Evolutionary conservation across 2,888 invertebrate species (phyloP).

Genomic region (Synanthedon formicaeformis): DNA sequence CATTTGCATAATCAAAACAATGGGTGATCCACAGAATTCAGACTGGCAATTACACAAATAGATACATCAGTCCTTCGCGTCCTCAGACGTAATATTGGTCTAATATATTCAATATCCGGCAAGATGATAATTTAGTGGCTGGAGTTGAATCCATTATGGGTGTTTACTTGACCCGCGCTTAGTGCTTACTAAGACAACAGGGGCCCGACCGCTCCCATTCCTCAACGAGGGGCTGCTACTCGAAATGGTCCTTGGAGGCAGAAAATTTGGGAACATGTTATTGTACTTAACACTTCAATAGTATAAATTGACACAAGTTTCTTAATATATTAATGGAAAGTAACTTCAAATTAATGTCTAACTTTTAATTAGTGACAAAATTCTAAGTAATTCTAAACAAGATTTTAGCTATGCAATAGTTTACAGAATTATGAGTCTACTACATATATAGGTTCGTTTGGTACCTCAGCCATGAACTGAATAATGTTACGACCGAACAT

Average conservation of each 20-base stretch:
- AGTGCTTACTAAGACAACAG: constrained; percentile 71
- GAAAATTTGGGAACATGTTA: constrained; percentile 2
- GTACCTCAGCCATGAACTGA: no score
- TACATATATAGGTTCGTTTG: no score
- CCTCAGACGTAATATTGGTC: constrained; percentile 45
- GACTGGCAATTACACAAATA: constrained; percentile 45
- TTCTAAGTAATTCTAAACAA: no score
- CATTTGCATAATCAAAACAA: constrained; percentile 7
- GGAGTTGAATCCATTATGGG: constrained; percentile 66
- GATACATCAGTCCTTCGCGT: constrained; percentile 37
- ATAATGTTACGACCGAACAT: no score
- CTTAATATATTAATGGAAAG: no score
- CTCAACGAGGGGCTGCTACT: background rate
- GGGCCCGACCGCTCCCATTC: constrained; percentile 35
- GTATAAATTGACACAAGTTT: background rate
- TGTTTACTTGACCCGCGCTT: constrained; percentile 70
- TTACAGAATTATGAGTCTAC: no score
- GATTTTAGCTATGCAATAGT: no score
- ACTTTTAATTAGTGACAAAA: no score
- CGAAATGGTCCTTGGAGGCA: constrained; percentile 1
- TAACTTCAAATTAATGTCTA: no score
- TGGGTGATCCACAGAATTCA: constrained; percentile 1
- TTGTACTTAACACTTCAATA: constrained; percentile 2
- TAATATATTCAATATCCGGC: constrained; percentile 70
- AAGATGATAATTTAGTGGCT: constrained; percentile 63